Conservation (phyloP, 2,888 invertebrate species). For the Meganola albula region DNA sequence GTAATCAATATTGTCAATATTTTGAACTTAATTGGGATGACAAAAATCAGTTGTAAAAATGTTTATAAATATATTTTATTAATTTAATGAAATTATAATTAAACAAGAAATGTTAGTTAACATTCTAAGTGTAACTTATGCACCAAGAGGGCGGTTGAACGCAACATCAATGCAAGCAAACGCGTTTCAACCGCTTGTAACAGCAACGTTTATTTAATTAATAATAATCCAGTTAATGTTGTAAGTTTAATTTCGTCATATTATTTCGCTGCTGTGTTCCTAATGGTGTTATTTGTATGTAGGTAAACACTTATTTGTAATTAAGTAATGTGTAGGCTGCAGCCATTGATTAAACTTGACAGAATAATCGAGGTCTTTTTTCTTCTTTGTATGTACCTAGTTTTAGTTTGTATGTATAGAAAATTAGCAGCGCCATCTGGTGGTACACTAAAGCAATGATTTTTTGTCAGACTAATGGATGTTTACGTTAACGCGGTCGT, state of each 20-base stretch:
- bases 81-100: constrained; percentile 19
- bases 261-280: constrained; percentile 35
- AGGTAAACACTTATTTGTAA: constrained; percentile 36
- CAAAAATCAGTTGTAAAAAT: constrained; percentile 16
- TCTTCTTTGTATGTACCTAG: too few relatives aligned
- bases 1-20: too few relatives aligned
- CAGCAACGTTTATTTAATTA: constrained; percentile 9
- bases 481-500: too few relatives aligned
- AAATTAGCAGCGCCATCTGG: too few relatives aligned
- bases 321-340: constrained; percentile 30
- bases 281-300: constrained; percentile 33
- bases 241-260: constrained; percentile 34
- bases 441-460: too few relatives aligned
- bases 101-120: constrained; percentile 16
- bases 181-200: constrained; percentile 4
- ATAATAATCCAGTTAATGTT: constrained; percentile 44
- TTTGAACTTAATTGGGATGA: constrained; percentile 18
- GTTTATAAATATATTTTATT: constrained; percentile 8
- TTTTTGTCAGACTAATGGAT: too few relatives aligned
- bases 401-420: too few relatives aligned
- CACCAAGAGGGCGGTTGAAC: constrained; percentile 3
- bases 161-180: constrained; percentile 8
- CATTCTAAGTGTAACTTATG: constrained; percentile 20
- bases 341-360: constrained; percentile 21
- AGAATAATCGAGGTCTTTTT: constrained; percentile 19